A percentile compares a stretch with the other conserved stretches of the same genome.
Conservation (phyloP, 1,140 invertebrate species). For the Aphelinus certus region DNA sequence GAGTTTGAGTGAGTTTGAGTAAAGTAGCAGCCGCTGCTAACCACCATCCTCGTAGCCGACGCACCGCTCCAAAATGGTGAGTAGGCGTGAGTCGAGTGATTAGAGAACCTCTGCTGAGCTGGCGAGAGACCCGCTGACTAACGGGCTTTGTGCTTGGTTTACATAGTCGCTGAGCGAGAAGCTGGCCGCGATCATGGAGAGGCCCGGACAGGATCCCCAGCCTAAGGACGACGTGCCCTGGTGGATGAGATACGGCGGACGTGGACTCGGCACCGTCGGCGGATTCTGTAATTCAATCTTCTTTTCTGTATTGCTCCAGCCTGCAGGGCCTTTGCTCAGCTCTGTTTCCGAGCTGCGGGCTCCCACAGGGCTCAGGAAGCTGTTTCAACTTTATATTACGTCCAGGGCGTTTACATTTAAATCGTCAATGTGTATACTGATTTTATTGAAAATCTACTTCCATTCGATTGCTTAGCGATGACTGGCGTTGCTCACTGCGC, state of each 20-base stretch:
- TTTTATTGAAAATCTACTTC: no score
- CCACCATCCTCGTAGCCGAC: neutral
- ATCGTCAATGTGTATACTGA: no score
- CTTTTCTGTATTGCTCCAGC: neutral
- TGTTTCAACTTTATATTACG: no score
- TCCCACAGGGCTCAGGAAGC: no score
- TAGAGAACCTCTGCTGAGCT: no score
- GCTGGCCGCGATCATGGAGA: constrained; percentile 77
- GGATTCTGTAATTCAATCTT: constrained; percentile 75
- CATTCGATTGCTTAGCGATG: no score
- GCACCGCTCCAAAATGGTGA: constrained; percentile 1
- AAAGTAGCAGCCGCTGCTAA: neutral
- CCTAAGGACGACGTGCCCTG: constrained; percentile 84
- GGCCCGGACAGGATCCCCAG: constrained; percentile 77
- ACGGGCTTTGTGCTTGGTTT: no score
- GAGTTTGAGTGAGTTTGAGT: neutral
- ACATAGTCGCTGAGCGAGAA: constrained; percentile 80
- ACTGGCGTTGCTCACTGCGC: no score
- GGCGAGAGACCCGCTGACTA: no score
- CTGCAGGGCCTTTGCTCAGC: no score
- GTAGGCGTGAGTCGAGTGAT: neutral
- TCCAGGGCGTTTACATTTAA: no score
- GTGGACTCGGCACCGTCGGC: constrained; percentile 84
- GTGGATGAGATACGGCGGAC: constrained; percentile 88
- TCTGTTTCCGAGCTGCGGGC: no score